Conservation (phyloP, 2,113 vertebrate genomes). For the Amazona guildingii region DNA sequence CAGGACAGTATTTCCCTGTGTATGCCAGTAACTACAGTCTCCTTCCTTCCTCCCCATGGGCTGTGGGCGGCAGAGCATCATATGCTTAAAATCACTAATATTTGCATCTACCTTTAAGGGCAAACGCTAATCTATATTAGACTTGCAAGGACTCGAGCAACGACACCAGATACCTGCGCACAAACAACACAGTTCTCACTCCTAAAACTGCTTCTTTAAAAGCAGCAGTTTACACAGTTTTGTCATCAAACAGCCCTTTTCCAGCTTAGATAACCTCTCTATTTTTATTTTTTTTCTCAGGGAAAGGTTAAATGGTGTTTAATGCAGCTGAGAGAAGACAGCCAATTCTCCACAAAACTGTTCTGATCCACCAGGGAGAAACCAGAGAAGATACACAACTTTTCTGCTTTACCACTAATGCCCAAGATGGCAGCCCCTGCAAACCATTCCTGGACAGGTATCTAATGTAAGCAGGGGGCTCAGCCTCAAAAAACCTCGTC, state of each 20-base stretch:
- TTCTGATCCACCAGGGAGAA: not conserved
- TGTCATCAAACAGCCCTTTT: constrained; percentile 8
- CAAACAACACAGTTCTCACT: not conserved
- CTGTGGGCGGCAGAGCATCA: not conserved
- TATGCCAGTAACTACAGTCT: not conserved
- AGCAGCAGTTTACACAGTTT: not conserved
- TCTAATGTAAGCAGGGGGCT: not conserved
- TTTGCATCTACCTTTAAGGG: not conserved
- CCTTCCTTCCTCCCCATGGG: not conserved
- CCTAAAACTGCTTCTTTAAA: not conserved
- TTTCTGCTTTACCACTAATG: not conserved
- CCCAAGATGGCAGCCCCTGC: not conserved
- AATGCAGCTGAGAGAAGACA: not conserved
- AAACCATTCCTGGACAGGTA: not conserved
- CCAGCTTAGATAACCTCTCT: not conserved
- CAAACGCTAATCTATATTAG: not conserved
- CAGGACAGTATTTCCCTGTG: not conserved
- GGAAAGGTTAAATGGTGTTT: not conserved
- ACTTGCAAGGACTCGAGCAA: not conserved
- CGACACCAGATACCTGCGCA: not conserved
- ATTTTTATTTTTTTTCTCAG: not conserved
- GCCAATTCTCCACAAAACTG: not conserved
- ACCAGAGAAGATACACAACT: not conserved
- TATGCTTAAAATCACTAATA: not conserved
- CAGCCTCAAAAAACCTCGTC: not conserved